Evolutionary conservation across 1,140 invertebrate species (phyloP), one percentile per base, ranked within the genome.

Genomic region (Papilio helenus): DNA sequence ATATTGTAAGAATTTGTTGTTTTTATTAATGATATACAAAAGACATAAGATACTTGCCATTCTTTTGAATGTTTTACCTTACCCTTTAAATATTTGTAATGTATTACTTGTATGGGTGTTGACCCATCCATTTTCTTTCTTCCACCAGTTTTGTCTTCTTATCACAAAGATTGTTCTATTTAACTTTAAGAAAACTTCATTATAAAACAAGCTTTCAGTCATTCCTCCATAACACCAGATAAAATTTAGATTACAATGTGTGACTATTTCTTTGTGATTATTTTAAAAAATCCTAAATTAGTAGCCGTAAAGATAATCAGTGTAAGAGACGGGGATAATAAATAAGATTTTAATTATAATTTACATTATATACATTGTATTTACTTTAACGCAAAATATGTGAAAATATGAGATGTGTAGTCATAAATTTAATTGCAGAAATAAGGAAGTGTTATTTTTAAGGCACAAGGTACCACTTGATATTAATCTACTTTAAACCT

Each of bases 1-100:
- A 51, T 74, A 74, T 74, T 49, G 72, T 49, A 74, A 49, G 46
- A 74, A 74, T 49, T 74, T 74, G 44, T 26, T 74, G 46, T 74
- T 49, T 74, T 51, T 74, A 49, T 74, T 51, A 73, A 46, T 73
- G 72, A 46, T 74, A 23, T 65, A 65, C 61, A 65, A 65, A 65
- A 29, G 61, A 34, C 23, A 26, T 61, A 61, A 26, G 20, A 68
- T 55, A 20, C n/a, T 34, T 68, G 14, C 26, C 61, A 68, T 68
- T 68, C 61, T 68, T 68, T 68, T 68, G 61, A 68, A 68, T 68
- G 61, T 68, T 29, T 68, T 68, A 16, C 12, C 58, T 29, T 16
- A 68, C 61, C 23, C 14, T 68, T 29, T 68, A 16, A 68, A 46
- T 58, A 23, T 58, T 8, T 20, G 3, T 61, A 61, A 23, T 8